Evolutionary conservation across 2,113 vertebrate genomes (phyloP).

Genomic region (Indicator indicator): DNA sequence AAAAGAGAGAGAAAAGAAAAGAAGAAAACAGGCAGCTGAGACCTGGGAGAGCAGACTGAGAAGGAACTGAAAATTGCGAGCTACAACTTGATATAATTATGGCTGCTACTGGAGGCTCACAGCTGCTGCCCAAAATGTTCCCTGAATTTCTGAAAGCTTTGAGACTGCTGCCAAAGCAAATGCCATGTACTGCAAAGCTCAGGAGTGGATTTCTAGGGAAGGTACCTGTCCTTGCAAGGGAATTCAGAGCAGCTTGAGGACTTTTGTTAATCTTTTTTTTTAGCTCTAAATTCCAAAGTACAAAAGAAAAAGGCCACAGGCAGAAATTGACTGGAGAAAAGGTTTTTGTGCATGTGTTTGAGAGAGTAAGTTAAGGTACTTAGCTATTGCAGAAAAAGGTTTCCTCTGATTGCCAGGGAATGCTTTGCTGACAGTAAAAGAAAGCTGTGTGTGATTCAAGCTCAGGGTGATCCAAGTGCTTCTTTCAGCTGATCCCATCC

Average conservation of each 20-base stretch:
- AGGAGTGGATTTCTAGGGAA: background rate
- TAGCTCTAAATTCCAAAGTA: background rate
- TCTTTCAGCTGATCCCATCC: background rate
- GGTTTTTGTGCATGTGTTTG: background rate
- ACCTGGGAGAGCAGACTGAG: background rate
- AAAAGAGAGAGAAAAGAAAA: background rate
- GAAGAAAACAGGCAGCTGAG: background rate
- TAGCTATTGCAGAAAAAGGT: no score
- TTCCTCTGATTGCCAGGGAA: background rate
- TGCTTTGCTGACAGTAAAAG: background rate
- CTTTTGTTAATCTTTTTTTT: background rate
- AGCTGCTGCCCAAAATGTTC: background rate
- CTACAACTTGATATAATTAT: background rate
- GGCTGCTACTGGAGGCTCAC: background rate
- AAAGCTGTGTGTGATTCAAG: background rate
- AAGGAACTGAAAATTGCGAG: background rate
- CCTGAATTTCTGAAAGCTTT: constrained; percentile 5
- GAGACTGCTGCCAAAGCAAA: constrained; percentile 5
- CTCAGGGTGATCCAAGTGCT: background rate
- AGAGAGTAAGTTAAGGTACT: background rate
- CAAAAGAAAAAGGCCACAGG: background rate
- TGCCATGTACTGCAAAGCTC: background rate
- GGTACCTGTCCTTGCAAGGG: background rate
- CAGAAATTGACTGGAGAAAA: background rate
- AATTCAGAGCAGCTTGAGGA: background rate